Evolutionary conservation across 2,113 vertebrate genomes (phyloP), one percentile per base, ranked within the genome.

Genomic region (Chionis minor): DNA sequence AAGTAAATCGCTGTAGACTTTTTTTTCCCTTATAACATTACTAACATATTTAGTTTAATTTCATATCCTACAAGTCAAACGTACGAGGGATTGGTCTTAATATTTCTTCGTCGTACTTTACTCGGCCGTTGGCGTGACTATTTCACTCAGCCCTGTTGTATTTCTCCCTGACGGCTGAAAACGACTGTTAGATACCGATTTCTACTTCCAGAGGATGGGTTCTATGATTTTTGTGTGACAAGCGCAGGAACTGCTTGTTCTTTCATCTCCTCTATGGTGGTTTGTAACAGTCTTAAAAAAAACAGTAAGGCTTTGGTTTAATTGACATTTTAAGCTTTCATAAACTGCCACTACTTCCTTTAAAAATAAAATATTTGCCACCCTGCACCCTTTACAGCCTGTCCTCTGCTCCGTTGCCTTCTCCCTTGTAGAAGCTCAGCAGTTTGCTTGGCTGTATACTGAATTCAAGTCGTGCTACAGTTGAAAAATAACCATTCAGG

Each of bases 151-250:
- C 73, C 77, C 69, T 84, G 44, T 71, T 86, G 4, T 3, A 1
- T 74, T 75, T 75, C 42, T 86, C 78, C 77, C 52, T 44, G 52
- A 27, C 78, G 90, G 73, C 92, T 95, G 92, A 94, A 96, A 97
- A 83, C 11, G 55, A 67, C 94, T 93, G 51, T 78, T 94, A 83
- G 86, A 69, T 86, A 96, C 49, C 86, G 81, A 85, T 96, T 97
- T 95, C 63, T 47, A 3, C 96, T 84, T 93, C 77, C 16, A 61
- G 42, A 77, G 81, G 71, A 62, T 54, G 30, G 40, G 27, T 91
- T 91, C 12, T 79, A 14, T 0, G 0, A 23, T 19, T 94, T 92
- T 83, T 85, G 86, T 85, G 78, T 51, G 92, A 88, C 62, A 95
- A 93, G 62, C 2, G 0, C 77, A 65, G 78, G 66, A 94, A 65